phyloP scores from a whole-genome alignment of 2,113 vertebrate genomes.

The Peromyscus maniculatus region DNA sequence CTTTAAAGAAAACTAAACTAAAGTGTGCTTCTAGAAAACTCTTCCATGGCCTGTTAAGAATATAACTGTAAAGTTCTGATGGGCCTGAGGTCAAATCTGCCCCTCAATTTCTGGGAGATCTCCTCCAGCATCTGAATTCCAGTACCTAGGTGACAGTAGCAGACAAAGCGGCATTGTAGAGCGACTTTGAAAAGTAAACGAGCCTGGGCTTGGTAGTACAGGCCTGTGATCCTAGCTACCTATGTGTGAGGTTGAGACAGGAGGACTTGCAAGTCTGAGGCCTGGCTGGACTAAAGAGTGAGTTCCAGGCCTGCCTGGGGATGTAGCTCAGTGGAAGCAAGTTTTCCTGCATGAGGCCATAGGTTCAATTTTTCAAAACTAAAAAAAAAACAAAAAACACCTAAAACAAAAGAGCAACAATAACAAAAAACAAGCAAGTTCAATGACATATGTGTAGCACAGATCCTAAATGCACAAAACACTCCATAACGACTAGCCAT shows the following conservation, averaged over 20 bases:
- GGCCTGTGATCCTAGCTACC: background rate
- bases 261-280: background rate
- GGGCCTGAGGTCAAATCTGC: background rate
- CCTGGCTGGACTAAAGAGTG: background rate
- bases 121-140: background rate
- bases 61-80: background rate
- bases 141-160: background rate
- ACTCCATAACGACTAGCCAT: background rate
- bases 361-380: background rate
- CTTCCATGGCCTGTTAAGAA: background rate
- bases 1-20: slow-evolving; percentile 12
- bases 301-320: background rate
- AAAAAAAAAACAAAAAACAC: too few species aligned
- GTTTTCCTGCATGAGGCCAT: background rate
- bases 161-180: background rate
- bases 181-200: background rate
- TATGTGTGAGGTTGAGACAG: background rate
- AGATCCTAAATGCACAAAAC: background rate
- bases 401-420: background rate
- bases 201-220: background rate
- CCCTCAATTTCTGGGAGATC: background rate
- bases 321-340: background rate
- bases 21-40: background rate
- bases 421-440: background rate
- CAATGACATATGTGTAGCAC: background rate